Percentiles rank a stretch among this genome's conserved stretches.
Conservation (phyloP, 2,113 vertebrate species). For the Clarias macrocephalus region DNA sequence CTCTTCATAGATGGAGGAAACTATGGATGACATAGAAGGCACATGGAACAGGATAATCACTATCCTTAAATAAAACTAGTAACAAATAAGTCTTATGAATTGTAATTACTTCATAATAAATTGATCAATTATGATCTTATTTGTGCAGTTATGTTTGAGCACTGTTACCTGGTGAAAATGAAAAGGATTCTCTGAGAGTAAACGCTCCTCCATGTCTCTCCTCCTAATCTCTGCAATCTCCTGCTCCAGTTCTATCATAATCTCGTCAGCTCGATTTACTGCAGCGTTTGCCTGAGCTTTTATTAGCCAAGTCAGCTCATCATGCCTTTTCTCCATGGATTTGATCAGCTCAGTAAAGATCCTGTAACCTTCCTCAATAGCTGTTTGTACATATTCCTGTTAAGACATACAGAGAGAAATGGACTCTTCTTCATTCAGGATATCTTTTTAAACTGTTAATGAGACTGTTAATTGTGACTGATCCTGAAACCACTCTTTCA, state of each 20-base stretch:
- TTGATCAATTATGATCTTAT: background rate
- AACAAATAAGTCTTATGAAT: background rate
- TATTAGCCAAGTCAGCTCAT: conserved; percentile 15
- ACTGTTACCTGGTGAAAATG: conserved; percentile 39
- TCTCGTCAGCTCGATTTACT: conserved; percentile 26
- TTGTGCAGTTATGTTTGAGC: background rate
- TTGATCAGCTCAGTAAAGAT: conserved; percentile 32
- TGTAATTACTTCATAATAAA: background rate
- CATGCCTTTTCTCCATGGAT: conserved; percentile 3
- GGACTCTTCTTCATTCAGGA: too few relatives aligned
- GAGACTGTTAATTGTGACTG: too few relatives aligned
- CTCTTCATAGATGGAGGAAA: background rate
- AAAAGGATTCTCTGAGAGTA: conserved; percentile 39
- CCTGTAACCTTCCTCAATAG: conserved; percentile 16
- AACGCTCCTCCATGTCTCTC: conserved; percentile 39
- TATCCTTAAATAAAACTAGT: background rate
- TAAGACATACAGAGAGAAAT: background rate
- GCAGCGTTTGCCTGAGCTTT: conserved; percentile 33
- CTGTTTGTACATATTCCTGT: conserved; percentile 31
- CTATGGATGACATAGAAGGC: background rate
- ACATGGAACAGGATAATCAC: background rate
- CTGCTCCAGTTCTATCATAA: conserved; percentile 36
- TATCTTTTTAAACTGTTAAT: too few relatives aligned
- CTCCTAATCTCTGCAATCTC: conserved; percentile 46
- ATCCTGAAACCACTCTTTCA: too few relatives aligned